Conservation (phyloP, 2,113 vertebrate genomes). For the Oreochromis tanganicae region DNA sequence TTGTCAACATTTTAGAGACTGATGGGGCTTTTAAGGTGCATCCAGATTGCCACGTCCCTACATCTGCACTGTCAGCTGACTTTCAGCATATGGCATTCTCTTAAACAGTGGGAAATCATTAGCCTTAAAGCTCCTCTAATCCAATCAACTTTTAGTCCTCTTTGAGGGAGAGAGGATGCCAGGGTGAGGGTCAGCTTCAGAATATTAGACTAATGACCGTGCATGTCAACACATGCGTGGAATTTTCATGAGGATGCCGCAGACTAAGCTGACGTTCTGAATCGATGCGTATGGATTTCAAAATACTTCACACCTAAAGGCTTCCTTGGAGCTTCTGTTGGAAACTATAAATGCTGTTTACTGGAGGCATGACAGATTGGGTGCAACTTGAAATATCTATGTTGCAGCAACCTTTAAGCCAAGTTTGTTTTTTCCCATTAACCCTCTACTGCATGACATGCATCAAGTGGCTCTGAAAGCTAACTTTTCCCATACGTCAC, state of each 20-base stretch:
- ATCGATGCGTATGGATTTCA: neutral
- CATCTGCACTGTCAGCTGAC: conserved; percentile 21
- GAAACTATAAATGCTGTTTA: neutral
- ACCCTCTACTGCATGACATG: neutral
- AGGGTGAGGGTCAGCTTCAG: neutral
- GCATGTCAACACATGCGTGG: neutral
- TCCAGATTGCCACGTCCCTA: neutral
- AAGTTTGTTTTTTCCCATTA: neutral
- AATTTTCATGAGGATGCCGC: neutral
- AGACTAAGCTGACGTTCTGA: neutral
- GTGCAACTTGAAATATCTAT: neutral
- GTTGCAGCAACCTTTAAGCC: neutral
- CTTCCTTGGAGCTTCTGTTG: neutral
- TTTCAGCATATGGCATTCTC: conserved; percentile 47
- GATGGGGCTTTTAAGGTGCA: neutral
- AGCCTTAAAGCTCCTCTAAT: conserved; percentile 64
- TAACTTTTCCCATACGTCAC: too few relatives aligned
- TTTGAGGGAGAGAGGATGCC: conserved; percentile 7
- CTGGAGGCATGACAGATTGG: neutral
- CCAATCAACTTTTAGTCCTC: conserved; percentile 43
- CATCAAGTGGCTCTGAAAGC: neutral
- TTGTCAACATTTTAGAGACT: neutral
- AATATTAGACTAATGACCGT: neutral
- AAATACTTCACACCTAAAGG: neutral
- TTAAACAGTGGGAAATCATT: conserved; percentile 55